Base-by-base conservation (phyloP, 2,888 invertebrate genomes). In the Branchinecta sandiegonensis region DNA sequence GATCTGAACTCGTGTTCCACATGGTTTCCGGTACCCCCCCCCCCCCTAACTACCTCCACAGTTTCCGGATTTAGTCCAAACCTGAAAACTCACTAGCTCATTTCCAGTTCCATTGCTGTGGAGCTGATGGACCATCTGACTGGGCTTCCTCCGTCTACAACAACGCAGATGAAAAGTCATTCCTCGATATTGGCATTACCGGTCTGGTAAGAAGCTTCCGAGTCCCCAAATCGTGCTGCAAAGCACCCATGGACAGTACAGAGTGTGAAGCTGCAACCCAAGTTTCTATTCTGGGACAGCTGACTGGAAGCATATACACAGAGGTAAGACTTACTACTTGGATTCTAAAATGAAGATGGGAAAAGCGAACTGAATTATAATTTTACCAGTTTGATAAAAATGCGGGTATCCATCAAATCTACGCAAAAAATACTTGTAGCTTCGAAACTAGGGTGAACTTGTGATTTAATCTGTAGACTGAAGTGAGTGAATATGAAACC, bases 51-150 rank as follows among this genome's bases (percentile, higher is more conserved):
- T 37, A 37, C 37, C 37, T 37, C 4, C 37, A 6, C 6, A 37
- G 4, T 37, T 37, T 3, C 37, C 37, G 37, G 37, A 37, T 37
- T 37, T 37, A 37, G 37, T 37, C 37, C 37, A 5, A 37, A 37
- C 37, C 4, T 37, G 37, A 37, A 37, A 37, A 37, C 6, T 4
- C 37, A 37, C 6, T 37, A 13, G 48, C 65, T 14, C 1, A 47
- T 76, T 75, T 78, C 68, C 75, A 87, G 86, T 80, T 90, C 70
- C 78, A 85, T 73, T 91, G 90, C 75, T 91, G 91, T 76, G 91
- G 90, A 37, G 86, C 86, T 4, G 83, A 83, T 72, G 83, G 83
- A 65, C 86, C 88, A 4, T 78, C 78, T 1, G 89, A 89, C 77
- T 90, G 89, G 89, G 81, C 83, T 68, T 81, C 82, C 14, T 85